Evolutionary conservation across 1,140 invertebrate species (phyloP), one percentile per base, ranked within the genome.

Genomic region (Heliconius congener): DNA sequence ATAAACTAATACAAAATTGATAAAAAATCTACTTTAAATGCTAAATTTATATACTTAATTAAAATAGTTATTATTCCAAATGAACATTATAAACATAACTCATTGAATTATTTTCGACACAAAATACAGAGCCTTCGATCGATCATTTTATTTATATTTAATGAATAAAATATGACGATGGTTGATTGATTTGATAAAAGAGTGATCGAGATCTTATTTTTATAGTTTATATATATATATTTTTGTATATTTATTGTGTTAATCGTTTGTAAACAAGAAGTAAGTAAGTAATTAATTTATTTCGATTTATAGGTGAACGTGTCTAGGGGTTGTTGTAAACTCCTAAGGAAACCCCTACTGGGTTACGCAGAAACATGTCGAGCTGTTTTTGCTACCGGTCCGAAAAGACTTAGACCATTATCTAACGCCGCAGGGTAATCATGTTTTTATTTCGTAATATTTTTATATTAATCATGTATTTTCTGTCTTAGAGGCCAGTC

Each of bases 321-420:
- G 42, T 97, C 97, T 0, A 96, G 97, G 82, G 94, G 96, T 80
- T 95, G 97, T 70, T 97, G 97, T 83, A 95, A 92, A 73, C 93
- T 95, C 77, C 95, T 96, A 34, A 96, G 96, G 88, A 96, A 96
- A 77, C 96, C 97, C 8, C 93, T 95, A 34, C 90, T 98, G 81
- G 96, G 96, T 76, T 98, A 97, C 88, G 96, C 97, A 2, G 97
- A 98, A 84, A 98, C 97, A 0, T 97, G 97, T 4, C 95, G 96
- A 86, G 95, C 96, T 57, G 97, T 97, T 1, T 97, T 98, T 85
- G 93, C 95, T 81, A 95, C 96, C 83, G 97, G 97, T 6, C 97
- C 97, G 1, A 95, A 95, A 86, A 82, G 81, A 2, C 52, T 97
- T 3, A 91, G 96, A 72, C 91, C 86, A 13, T 96, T 95, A 83